phyloP scores from a whole-genome alignment of 2,797 vertebrate species.

The Bryconaethiops microstoma region DNA sequence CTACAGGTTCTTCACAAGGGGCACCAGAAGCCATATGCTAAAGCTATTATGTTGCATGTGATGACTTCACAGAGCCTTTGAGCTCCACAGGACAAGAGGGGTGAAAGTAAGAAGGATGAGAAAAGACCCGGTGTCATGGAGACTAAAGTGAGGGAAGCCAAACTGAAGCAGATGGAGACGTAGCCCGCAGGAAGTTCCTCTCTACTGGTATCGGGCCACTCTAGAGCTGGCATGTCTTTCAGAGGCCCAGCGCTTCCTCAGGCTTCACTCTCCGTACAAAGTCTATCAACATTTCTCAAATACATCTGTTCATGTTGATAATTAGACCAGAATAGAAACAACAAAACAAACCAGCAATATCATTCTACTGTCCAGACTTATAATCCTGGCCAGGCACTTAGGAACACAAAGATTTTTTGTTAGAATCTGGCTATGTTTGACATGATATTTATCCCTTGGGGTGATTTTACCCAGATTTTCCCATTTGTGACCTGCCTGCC shows the following conservation, averaged over 20 bases:
- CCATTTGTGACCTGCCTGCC: too few species aligned
- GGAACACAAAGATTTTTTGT: background rate
- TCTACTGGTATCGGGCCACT: conserved; percentile 63
- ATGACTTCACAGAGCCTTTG: conserved; percentile 66
- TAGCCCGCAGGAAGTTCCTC: conserved; percentile 69
- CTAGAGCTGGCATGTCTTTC: conserved; percentile 31
- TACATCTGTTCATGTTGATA: conserved; percentile 13
- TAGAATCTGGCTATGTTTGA: background rate
- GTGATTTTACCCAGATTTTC: too few species aligned
- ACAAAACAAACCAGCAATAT: background rate
- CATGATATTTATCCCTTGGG: too few species aligned
- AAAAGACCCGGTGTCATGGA: conserved; percentile 62
- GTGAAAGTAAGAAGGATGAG: conserved; percentile 51
- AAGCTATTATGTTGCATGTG: conserved; percentile 71
- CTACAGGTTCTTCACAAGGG: conserved; percentile 60
- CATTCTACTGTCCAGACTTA: conserved; percentile 8
- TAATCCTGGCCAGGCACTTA: conserved; percentile 20
- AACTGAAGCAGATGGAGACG: conserved; percentile 74
- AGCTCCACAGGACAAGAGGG: conserved; percentile 63
- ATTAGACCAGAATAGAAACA: background rate
- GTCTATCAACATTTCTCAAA: conserved; percentile 18
- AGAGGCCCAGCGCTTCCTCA: conserved; percentile 39
- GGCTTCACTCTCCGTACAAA: conserved; percentile 25
- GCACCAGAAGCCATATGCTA: conserved; percentile 72
- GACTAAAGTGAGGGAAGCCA: conserved; percentile 26